A percentile compares a stretch with the other conserved stretches of the same genome.
Evolutionary conservation across 2,888 invertebrate species (phyloP).

Genomic region (Tyria jacobaeae): DNA sequence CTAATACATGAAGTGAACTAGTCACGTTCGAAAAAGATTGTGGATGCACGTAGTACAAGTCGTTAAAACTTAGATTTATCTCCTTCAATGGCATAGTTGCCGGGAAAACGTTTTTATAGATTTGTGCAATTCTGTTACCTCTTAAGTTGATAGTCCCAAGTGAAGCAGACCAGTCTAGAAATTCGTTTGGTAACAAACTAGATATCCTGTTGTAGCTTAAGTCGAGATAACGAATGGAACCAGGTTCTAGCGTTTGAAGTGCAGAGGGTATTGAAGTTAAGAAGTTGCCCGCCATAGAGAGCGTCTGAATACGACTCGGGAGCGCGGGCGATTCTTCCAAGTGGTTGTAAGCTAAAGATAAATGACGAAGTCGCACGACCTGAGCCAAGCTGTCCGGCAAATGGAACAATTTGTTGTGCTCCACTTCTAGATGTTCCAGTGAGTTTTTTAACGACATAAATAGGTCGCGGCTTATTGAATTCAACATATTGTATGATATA

Average conservation of each 20-base stretch:
- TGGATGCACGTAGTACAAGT: conserved; percentile 92
- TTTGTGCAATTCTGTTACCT: conserved; percentile 93
- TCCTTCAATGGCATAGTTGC: conserved; percentile 93
- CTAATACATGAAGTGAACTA: conserved; percentile 92
- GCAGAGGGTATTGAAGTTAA: conserved; percentile 91
- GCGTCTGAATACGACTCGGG: conserved; percentile 90
- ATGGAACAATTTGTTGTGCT: conserved; percentile 90
- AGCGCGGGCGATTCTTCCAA: conserved; percentile 87
- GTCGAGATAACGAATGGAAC: conserved; percentile 92
- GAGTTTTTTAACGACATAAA: conserved; percentile 91
- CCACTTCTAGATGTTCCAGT: conserved; percentile 93
- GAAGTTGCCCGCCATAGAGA: conserved; percentile 94
- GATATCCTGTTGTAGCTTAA: conserved; percentile 95
- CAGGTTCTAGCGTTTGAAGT: conserved; percentile 90
- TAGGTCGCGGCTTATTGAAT: conserved; percentile 89
- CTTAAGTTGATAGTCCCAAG: conserved; percentile 93
- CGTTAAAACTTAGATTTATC: conserved; percentile 96
- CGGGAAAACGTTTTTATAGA: conserved; percentile 90
- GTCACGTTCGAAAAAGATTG: conserved; percentile 93
- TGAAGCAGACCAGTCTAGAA: conserved; percentile 92
- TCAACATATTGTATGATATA: conserved; percentile 92
- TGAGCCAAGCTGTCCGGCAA: conserved; percentile 90
- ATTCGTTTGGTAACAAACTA: conserved; percentile 91
- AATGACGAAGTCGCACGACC: conserved; percentile 90
- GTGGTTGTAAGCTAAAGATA: conserved; percentile 93